A percentile compares a stretch with the other conserved stretches of the same genome.
Evolutionary conservation across 2,797 vertebrate genomes (phyloP).

Genomic region (Selene dorsalis): DNA sequence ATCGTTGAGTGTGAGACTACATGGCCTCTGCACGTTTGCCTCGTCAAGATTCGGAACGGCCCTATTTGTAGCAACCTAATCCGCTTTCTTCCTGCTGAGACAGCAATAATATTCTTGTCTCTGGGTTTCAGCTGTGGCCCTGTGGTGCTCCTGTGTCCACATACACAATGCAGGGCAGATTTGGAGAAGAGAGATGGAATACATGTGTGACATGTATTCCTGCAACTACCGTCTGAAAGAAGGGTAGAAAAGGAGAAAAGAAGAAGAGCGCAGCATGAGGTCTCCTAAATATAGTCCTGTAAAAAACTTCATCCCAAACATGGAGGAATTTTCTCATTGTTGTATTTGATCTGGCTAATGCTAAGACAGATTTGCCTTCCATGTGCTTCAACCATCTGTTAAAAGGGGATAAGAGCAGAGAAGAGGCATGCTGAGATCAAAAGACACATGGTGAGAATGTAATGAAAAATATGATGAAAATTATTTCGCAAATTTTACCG

Average conservation of each 20-base stretch:
- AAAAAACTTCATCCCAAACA: constrained; percentile 72
- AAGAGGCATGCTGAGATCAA: constrained; percentile 80
- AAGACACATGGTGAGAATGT: constrained; percentile 74
- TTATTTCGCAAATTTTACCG: constrained; percentile 63
- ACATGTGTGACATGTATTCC: constrained; percentile 50
- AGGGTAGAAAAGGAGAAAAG: constrained; percentile 37
- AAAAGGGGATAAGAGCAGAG: constrained; percentile 73
- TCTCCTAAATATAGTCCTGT: constrained; percentile 70
- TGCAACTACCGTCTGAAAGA: constrained; percentile 39
- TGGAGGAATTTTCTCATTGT: constrained; percentile 70
- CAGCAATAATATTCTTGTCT: constrained; percentile 80
- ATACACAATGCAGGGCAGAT: constrained; percentile 61
- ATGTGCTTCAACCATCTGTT: constrained; percentile 68
- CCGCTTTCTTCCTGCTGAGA: constrained; percentile 80
- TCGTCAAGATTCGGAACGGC: constrained; percentile 67
- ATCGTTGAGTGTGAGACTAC: constrained; percentile 52
- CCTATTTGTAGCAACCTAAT: constrained; percentile 80
- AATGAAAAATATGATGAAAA: constrained; percentile 62
- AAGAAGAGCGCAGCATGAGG: constrained; percentile 71
- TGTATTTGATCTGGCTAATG: constrained; percentile 72
- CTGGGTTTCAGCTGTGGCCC: constrained; percentile 74
- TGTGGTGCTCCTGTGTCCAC: constrained; percentile 60
- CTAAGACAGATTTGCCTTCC: constrained; percentile 69
- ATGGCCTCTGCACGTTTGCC: constrained; percentile 55
- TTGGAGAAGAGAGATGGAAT: constrained; percentile 47